Base-by-base conservation (phyloP, 2,797 vertebrate genomes). In the Eupleurogrammus muticus region DNA sequence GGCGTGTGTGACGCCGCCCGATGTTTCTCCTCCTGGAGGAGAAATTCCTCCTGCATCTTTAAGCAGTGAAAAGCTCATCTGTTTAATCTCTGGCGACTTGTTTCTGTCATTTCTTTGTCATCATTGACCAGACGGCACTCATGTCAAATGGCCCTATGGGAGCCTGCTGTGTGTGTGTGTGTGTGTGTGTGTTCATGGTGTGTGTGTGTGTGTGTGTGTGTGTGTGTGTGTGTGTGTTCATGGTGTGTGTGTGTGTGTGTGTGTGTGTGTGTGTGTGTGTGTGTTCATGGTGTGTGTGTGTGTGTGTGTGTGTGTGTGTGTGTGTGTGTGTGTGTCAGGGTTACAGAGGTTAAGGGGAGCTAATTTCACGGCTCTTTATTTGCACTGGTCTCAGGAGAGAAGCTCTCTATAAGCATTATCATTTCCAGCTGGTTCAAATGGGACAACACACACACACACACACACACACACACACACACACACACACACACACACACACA, bases 291-390 rank as follows among this genome's bases (percentile, higher is more conserved):
- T n/a, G 36, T 20, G n/a, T 28, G 1, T 47, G 65, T 58, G 58
- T 63, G 16, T 69, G 32, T 34, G 3, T 3, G 28, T 3, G 40
- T 64, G 53, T 24, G 72, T 11, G 38, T 32, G 47, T 44, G 56
- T 75, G 59, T 70, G 51, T 28, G 61, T 72, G 73, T 65, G 62
- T 55, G 36, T 7, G 38, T 19, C 21, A 62, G 86, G 88, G 80
- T 84, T 79, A 79, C 55, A 67, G 82, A 79, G 92, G 93, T 92
- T 94, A 91, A 94, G 82, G 90, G 83, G 93, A 93, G 90, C 92
- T 93, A 92, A 94, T 94, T 94, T 94, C 93, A 94, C 72, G 89
- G 76, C 87, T 92, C 86, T 94, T 94, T 93, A 93, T 94, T 90
- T 92, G 83, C 75, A 44, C 57, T 55, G 79, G 87, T 93, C 93